Evolutionary conservation across 2,113 vertebrate genomes (phyloP).

Genomic region (Stomatorhinus ivindoensis): DNA sequence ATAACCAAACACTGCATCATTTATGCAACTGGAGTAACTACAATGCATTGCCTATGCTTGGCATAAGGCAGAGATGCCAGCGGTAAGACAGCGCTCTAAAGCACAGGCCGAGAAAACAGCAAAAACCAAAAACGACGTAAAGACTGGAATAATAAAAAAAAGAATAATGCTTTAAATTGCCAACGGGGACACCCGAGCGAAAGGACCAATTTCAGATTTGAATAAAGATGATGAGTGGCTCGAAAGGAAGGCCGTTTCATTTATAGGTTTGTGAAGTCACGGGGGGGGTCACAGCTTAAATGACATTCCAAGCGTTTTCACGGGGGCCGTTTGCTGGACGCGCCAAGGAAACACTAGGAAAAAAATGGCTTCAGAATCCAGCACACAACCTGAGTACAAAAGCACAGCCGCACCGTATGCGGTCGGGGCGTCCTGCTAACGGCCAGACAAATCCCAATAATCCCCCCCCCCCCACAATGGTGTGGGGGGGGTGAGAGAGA

Average conservation of each 20-base stretch:
- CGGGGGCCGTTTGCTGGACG: neutral
- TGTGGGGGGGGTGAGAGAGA: neutral
- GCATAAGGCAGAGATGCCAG: neutral
- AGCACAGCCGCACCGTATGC: neutral
- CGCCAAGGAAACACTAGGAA: neutral
- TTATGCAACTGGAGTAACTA: neutral
- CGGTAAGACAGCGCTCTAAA: neutral
- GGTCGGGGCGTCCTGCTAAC: neutral
- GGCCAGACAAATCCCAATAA: neutral
- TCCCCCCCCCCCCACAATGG: neutral
- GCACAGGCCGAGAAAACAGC: neutral
- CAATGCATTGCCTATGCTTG: neutral
- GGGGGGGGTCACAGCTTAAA: neutral
- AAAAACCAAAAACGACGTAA: neutral
- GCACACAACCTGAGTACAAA: neutral
- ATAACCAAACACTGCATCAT: neutral
- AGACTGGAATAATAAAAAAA: neutral
- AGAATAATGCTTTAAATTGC: neutral
- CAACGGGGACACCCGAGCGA: neutral
- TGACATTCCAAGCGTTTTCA: slow-evolving; percentile 6
- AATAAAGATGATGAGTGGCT: neutral
- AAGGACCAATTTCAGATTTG: neutral
- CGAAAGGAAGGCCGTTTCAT: neutral
- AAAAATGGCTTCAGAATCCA: slow-evolving; percentile 18
- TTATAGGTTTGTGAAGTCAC: slow-evolving; percentile 3